Conservation (phyloP, 1,140 invertebrate species). For the Drosophila aff. region DNA sequence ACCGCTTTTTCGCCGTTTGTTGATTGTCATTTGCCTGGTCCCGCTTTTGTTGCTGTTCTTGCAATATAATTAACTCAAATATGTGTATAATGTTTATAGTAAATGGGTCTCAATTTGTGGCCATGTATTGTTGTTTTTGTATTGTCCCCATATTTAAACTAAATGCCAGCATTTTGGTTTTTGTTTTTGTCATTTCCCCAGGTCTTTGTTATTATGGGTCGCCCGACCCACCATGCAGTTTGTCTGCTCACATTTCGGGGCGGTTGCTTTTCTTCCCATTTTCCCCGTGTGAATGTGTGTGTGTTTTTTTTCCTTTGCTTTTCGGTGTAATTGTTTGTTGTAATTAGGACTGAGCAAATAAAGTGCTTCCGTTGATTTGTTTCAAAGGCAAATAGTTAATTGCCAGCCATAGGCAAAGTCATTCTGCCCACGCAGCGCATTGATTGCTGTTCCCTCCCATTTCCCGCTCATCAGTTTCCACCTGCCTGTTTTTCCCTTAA, state of each 20-base stretch:
- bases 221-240: constrained; percentile 12
- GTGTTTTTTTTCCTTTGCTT: constrained; percentile 12
- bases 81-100: constrained; percentile 78
- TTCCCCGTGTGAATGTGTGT: constrained; percentile 7
- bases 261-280: constrained; percentile 46
- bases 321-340: constrained; percentile 75
- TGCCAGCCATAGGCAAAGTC: constrained; percentile 67
- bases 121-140: constrained; percentile 24
- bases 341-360: constrained; percentile 82
- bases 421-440: constrained; percentile 56
- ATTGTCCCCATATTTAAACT: constrained; percentile 69
- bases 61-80: constrained; percentile 80
- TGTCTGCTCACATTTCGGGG: constrained; percentile 36
- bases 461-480: constrained; percentile 16
- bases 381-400: constrained; percentile 82
- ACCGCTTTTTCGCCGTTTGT: constrained; percentile 11
- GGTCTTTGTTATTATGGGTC: constrained; percentile 49
- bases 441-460: constrained; percentile 37
- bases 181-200: constrained; percentile 48
- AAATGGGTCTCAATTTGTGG: constrained; percentile 59
- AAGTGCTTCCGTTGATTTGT: constrained; percentile 82
- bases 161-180: constrained; percentile 59
- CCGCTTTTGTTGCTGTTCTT: constrained; percentile 40
- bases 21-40: constrained; percentile 49
- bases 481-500: constrained; percentile 23